Conservation (phyloP, 2,888 invertebrate genomes). For the Limulus polyphemus region DNA sequence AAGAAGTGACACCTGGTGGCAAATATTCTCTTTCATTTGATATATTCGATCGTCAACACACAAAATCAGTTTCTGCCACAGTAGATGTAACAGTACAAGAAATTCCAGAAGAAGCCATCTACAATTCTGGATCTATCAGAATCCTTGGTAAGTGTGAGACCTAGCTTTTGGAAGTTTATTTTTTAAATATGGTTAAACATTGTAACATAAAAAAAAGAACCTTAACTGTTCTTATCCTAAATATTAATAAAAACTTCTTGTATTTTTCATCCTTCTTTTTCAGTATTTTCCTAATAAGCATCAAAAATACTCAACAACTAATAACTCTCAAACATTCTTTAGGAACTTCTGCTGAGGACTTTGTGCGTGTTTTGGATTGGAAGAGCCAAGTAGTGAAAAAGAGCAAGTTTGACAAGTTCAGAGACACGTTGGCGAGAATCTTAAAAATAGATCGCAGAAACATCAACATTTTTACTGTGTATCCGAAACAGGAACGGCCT, state of each 20-base stretch:
- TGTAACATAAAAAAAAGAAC: too few relatives aligned
- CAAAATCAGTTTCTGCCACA: constrained; percentile 91
- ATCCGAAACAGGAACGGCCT: constrained; percentile 62
- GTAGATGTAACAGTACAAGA: constrained; percentile 87
- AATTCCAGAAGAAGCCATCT: constrained; percentile 87
- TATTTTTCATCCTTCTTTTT: too few relatives aligned
- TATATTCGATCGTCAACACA: constrained; percentile 87
- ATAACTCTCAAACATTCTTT: not conserved
- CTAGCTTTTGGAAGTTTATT: not conserved
- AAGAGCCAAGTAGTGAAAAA: constrained; percentile 67
- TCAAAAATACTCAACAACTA: too few relatives aligned
- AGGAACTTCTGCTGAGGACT: constrained; percentile 68
- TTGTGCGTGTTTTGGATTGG: constrained; percentile 79
- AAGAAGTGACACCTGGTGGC: constrained; percentile 78
- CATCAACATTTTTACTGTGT: constrained; percentile 93
- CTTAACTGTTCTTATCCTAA: too few relatives aligned
- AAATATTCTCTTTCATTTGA: constrained; percentile 43
- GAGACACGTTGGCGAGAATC: constrained; percentile 69
- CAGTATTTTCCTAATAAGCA: too few relatives aligned
- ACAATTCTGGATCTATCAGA: constrained; percentile 87
- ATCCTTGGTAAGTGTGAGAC: constrained; percentile 41
- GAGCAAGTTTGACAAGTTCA: constrained; percentile 79
- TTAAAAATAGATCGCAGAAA: constrained; percentile 73
- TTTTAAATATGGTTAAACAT: not conserved
- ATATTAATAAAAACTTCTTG: too few relatives aligned